phyloP scores from a whole-genome alignment of 2,888 invertebrate species.

The Herminia tarsipennalis region DNA sequence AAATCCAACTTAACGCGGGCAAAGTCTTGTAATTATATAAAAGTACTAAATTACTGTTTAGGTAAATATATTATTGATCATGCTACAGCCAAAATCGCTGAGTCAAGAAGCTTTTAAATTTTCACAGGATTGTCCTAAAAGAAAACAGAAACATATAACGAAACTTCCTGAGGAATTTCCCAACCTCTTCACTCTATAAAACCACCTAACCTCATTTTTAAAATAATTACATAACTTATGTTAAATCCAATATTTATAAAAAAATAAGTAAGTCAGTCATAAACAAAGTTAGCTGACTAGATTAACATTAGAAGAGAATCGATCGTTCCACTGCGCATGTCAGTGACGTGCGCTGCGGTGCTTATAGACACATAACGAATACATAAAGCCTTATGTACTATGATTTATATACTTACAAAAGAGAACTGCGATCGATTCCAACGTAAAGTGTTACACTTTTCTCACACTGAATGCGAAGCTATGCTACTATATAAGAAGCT shows the following conservation, averaged over 20 bases:
- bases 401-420: conserved; percentile 11
- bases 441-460: not conserved
- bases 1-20: no score
- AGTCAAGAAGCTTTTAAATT: no score
- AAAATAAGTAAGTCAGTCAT: not conserved
- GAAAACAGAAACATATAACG: no score
- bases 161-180: no score
- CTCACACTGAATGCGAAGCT: not conserved
- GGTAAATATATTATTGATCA: no score
- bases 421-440: conserved; percentile 6
- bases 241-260: not conserved
- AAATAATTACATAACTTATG: no score
- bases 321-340: conserved; percentile 63
- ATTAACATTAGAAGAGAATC: conserved; percentile 48
- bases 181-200: no score
- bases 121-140: no score
- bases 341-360: conserved; percentile 55
- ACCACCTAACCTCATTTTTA: no score
- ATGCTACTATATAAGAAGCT: not conserved
- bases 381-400: conserved; percentile 34
- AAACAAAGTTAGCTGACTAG: conserved; percentile 13
- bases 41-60: no score
- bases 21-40: no score
- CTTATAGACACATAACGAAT: conserved; percentile 41
- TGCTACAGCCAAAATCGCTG: no score